Percentiles rank a stretch among this genome's conserved stretches.
Conservation (phyloP, 2,888 invertebrate genomes). For the Flexamia atlantica region DNA sequence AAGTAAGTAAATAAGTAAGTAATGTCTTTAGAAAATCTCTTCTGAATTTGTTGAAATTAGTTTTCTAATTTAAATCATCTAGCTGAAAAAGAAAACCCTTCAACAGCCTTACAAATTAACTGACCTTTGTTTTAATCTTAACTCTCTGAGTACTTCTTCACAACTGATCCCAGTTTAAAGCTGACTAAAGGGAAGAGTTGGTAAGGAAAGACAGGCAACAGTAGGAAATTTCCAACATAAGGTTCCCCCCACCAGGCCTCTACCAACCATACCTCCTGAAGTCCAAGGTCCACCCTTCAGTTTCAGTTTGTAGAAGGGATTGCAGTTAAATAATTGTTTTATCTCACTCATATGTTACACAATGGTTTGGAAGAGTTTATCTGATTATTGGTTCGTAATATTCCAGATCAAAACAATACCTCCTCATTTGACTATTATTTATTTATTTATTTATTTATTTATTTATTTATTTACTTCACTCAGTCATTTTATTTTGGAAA, state of each 20-base stretch:
- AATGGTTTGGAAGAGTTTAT: not conserved
- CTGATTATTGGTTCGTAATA: not conserved
- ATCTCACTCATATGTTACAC: not conserved
- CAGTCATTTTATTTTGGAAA: no score
- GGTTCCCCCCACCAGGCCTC: not conserved
- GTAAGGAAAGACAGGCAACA: not conserved
- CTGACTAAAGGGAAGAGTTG: not conserved
- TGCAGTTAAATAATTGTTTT: not conserved
- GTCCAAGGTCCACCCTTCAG: constrained; percentile 6
- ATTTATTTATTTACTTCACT: no score
- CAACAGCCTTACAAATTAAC: not conserved
- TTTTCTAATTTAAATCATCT: no score
- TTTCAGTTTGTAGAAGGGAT: not conserved
- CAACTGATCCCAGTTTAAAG: not conserved
- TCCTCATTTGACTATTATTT: not conserved
- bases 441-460: no score
- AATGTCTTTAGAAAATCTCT: no score
- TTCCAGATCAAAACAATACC: not conserved
- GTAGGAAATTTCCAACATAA: constrained; percentile 24
- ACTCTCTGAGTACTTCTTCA: not conserved
- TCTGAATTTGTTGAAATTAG: no score
- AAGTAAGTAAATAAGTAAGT: no score
- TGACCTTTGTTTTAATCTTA: not conserved
- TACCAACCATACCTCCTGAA: not conserved
- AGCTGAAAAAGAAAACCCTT: no score